Conservation (phyloP, 2,797 vertebrate genomes). For the Sphenodon punctatus region DNA sequence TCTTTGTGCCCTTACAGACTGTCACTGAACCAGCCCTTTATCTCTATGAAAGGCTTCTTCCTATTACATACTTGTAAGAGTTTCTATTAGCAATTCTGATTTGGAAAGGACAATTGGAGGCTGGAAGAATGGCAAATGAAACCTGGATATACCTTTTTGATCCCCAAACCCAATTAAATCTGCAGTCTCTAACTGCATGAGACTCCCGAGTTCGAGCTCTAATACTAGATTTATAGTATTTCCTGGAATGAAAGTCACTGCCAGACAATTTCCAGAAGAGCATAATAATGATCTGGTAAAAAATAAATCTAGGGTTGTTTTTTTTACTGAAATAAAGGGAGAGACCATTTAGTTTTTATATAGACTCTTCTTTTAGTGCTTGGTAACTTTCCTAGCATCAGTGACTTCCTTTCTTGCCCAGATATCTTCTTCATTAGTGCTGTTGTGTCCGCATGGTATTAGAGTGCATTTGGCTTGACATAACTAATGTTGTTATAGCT, state of each 20-base stretch:
- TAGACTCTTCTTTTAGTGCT: slow-evolving; percentile 47
- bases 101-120: slow-evolving; percentile 52
- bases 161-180: slow-evolving; percentile 66
- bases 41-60: slow-evolving; percentile 26
- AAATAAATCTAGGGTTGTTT: slow-evolving; percentile 47
- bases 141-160: slow-evolving; percentile 58
- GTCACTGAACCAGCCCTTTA: slow-evolving; percentile 33
- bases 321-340: slow-evolving; percentile 38
- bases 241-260: slow-evolving; percentile 64
- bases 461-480: slow-evolving; percentile 3
- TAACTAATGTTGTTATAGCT: not conserved
- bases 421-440: slow-evolving; percentile 31
- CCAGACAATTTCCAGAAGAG: slow-evolving; percentile 60
- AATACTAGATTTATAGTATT: slow-evolving; percentile 62
- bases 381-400: slow-evolving; percentile 26
- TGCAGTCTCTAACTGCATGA: slow-evolving; percentile 41
- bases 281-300: slow-evolving; percentile 63
- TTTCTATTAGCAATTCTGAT: slow-evolving; percentile 64
- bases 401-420: not conserved
- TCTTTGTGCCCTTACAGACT: slow-evolving; percentile 14
- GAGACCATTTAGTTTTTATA: slow-evolving; percentile 61
- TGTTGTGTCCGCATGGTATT: not conserved
- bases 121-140: slow-evolving; percentile 60
- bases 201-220: slow-evolving; percentile 56
- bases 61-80: slow-evolving; percentile 32